Evolutionary conservation across 1,140 invertebrate species (phyloP).

Genomic region (Thereuonema tuberculata): DNA sequence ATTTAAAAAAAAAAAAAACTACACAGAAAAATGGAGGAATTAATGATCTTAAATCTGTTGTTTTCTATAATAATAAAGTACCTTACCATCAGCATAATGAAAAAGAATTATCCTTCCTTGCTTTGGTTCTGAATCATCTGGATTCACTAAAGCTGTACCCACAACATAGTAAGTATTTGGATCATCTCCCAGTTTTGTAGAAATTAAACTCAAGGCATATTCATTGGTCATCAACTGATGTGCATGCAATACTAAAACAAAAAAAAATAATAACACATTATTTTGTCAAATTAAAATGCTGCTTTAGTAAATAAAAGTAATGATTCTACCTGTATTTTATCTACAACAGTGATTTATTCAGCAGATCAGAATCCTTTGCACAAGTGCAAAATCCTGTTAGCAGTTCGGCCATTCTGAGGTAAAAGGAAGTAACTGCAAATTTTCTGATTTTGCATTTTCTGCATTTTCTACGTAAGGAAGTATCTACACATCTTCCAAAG

Average conservation of each 20-base stretch:
- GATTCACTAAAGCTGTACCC: conserved; percentile 83
- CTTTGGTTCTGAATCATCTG: conserved; percentile 91
- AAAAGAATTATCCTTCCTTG: conserved; percentile 76
- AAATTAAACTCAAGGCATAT: conserved; percentile 76
- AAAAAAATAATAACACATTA: conserved; percentile 6
- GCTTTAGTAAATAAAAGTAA: not conserved
- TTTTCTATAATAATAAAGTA: too few species aligned
- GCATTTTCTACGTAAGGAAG: too few species aligned
- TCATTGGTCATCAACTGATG: conserved; percentile 81
- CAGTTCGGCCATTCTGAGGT: too few species aligned
- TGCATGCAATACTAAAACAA: conserved; percentile 60
- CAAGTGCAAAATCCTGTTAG: too few species aligned
- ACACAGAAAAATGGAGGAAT: too few species aligned
- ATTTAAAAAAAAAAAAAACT: too few species aligned
- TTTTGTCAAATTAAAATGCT: not conserved
- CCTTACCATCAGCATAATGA: conserved; percentile 65
- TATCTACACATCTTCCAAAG: too few species aligned
- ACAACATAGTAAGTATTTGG: conserved; percentile 83
- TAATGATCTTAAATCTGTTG: too few species aligned
- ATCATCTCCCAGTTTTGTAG: conserved; percentile 81
- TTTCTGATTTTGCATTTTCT: too few species aligned
- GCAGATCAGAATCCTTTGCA: too few species aligned
- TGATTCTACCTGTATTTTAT: not conserved
- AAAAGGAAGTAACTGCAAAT: too few species aligned
- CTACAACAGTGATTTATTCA: too few species aligned